Conservation (phyloP, 2,888 invertebrate species). For the Calameuta pallipes region DNA sequence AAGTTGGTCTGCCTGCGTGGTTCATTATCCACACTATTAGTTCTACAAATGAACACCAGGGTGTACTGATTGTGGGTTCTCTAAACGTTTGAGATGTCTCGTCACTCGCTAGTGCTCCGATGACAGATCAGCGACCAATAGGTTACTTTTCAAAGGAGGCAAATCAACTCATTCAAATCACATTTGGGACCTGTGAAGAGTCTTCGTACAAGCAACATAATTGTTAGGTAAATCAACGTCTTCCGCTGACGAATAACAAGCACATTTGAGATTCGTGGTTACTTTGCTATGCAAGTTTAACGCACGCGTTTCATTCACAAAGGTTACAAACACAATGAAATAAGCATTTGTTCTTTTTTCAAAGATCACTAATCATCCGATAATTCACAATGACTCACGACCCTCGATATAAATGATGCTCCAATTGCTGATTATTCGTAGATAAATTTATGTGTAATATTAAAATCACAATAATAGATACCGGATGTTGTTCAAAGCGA, state of each 20-base stretch:
- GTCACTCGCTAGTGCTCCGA: constrained; percentile 4
- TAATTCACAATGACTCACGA: background rate
- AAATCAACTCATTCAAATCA: background rate
- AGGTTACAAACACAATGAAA: background rate
- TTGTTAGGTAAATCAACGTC: background rate
- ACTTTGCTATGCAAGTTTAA: background rate
- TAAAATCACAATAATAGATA: background rate
- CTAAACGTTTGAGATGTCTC: background rate
- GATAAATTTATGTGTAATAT: background rate
- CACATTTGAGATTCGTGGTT: background rate
- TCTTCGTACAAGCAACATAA: background rate
- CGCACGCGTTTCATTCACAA: background rate
- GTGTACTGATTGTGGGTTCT: constrained; percentile 32
- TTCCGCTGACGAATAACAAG: background rate
- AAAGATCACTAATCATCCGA: background rate
- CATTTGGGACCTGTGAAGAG: background rate
- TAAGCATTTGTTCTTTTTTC: background rate
- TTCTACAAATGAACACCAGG: constrained; percentile 40
- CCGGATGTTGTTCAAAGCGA: background rate
- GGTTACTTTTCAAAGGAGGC: background rate
- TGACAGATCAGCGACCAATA: background rate
- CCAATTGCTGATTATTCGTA: background rate
- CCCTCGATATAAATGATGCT: background rate
- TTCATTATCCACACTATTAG: constrained; percentile 10
- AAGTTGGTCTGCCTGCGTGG: constrained; percentile 31